Percentiles rank a stretch among this genome's conserved stretches.
These are phyloP conservation scores for Pollachius pollachius DNA, from an alignment of 2,113 vertebrate species.

Conservation along the genomic window DNA sequence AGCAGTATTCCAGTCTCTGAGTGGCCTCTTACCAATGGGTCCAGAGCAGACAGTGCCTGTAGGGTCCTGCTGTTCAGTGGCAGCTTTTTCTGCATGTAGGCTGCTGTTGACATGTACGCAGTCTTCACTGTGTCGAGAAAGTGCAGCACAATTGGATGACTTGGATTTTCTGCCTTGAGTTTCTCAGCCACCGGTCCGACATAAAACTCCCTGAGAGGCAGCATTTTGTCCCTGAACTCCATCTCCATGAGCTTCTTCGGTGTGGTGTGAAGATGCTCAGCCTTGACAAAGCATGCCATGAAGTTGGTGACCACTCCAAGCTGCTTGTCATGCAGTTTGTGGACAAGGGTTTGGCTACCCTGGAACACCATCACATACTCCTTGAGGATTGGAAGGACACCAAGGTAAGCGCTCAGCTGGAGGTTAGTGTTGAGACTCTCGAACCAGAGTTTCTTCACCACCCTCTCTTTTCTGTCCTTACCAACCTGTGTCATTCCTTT, in stretches of 20 bases:
- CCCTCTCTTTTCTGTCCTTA: constrained; percentile 4
- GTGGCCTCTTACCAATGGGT: neutral
- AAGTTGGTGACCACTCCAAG: constrained; percentile 1
- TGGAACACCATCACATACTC: constrained; percentile 14
- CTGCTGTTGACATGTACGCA: no score
- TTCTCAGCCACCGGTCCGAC: neutral
- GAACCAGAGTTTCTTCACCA: constrained; percentile 2
- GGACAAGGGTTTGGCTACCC: neutral
- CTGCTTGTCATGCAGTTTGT: neutral
- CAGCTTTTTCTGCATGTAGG: no score
- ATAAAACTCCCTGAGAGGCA: neutral
- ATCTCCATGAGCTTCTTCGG: neutral
- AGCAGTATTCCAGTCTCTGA: constrained; percentile 1
- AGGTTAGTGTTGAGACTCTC: neutral
- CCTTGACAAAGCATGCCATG: neutral
- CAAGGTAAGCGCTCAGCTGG: constrained; percentile 8
- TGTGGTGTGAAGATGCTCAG: neutral
- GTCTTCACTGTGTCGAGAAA: no score
- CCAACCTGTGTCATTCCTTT: neutral
- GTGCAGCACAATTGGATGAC: no score
- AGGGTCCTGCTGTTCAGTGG: no score
- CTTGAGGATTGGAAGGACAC: constrained; percentile 11
- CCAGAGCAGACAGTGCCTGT: neutral
- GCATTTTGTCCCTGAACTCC: neutral
- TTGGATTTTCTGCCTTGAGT: neutral